These are phyloP conservation scores for Parambassis ranga DNA, from an alignment of 2,797 vertebrate species.

Conservation along the genomic window DNA sequence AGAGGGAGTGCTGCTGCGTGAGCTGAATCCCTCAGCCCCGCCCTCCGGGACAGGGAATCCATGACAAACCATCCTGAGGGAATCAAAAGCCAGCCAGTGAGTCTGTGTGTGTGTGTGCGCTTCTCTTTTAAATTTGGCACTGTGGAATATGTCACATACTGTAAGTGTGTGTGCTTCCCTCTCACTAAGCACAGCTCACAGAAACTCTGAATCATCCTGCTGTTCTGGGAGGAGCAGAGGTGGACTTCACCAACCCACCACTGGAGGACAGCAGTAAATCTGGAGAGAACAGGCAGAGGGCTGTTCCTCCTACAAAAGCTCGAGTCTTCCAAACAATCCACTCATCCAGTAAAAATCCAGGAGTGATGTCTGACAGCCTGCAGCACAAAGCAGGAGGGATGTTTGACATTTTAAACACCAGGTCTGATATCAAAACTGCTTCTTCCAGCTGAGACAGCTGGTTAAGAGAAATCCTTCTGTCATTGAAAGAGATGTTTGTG, in stretches of 20 bases:
- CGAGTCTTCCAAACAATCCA: slow-evolving; percentile 16
- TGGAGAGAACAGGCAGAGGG: slow-evolving; percentile 13
- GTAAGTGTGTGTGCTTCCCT: slow-evolving; percentile 6
- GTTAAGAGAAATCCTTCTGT: too few relatives aligned
- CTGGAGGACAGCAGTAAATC: slow-evolving; percentile 57
- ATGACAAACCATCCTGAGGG: slow-evolving; percentile 62
- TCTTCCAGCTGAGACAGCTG: too few relatives aligned
- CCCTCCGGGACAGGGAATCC: slow-evolving; percentile 46
- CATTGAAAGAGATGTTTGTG: too few relatives aligned
- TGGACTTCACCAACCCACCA: slow-evolving; percentile 51
- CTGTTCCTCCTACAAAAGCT: too few relatives aligned
- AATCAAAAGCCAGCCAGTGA: slow-evolving; percentile 39
- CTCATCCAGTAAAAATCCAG: too few relatives aligned
- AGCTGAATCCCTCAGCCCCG: slow-evolving; percentile 45
- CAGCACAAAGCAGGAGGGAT: too few relatives aligned
- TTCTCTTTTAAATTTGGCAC: slow-evolving; percentile 25
- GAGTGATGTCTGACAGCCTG: too few relatives aligned
- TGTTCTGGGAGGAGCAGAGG: slow-evolving; percentile 14
- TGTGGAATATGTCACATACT: slow-evolving; percentile 24
- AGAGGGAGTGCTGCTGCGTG: slow-evolving; percentile 40
- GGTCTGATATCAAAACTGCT: too few relatives aligned
- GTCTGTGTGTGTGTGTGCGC: slow-evolving; percentile 14
- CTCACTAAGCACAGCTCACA: background rate
- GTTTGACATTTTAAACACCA: too few relatives aligned
- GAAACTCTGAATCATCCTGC: slow-evolving; percentile 35